Evolutionary conservation across 2,797 vertebrate genomes (phyloP).

Genomic region (Rhincodon typus): DNA sequence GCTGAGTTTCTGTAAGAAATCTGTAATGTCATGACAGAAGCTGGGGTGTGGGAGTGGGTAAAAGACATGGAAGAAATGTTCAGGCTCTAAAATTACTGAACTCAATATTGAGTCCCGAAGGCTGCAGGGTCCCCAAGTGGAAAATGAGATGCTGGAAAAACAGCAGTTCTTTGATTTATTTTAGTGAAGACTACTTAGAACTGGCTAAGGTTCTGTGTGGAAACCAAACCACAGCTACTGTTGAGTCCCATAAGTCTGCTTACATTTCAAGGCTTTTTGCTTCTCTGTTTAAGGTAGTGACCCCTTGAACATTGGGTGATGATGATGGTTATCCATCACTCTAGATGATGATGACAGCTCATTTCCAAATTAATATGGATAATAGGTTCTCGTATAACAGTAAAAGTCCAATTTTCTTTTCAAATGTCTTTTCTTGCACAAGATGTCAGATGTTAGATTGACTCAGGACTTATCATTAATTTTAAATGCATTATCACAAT

Average conservation of each 20-base stretch:
- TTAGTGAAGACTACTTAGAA: background rate
- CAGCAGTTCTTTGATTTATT: no score
- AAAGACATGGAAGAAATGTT: no score
- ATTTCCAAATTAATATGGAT: background rate
- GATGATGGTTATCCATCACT: background rate
- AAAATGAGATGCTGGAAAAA: no score
- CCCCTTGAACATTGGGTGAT: background rate
- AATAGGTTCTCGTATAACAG: background rate
- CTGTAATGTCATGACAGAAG: no score
- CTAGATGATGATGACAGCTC: background rate
- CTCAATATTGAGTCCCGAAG: no score
- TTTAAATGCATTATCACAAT: no score
- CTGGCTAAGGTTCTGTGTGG: background rate
- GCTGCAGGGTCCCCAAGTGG: no score
- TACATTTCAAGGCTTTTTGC: background rate
- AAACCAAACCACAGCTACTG: background rate
- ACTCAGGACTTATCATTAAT: background rate
- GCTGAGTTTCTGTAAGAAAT: no score
- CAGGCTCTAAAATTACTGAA: no score
- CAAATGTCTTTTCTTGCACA: background rate
- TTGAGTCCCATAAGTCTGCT: background rate
- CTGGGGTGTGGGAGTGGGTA: no score
- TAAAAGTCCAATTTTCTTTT: background rate
- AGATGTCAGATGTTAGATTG: background rate
- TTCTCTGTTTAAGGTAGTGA: background rate